phyloP scores from a whole-genome alignment of 2,797 vertebrate species.

The Tenualosa ilisha region DNA sequence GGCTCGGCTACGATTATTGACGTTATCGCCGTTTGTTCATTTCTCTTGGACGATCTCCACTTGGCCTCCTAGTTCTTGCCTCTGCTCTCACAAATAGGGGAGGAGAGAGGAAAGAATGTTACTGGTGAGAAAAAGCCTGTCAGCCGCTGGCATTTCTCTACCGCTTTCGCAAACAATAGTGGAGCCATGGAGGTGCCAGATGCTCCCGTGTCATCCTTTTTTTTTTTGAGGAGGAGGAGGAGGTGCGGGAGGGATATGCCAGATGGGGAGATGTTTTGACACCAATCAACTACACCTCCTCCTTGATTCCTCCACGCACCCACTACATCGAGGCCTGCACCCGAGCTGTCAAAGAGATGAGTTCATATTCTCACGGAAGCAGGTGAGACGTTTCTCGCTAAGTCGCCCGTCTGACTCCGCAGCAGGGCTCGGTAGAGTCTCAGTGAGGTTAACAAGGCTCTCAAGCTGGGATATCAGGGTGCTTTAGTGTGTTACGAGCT shows the following conservation, averaged over 20 bases:
- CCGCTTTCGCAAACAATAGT: slow-evolving; percentile 48
- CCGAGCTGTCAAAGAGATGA: background rate
- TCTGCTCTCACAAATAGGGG: slow-evolving; percentile 43
- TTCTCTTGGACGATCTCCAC: slow-evolving; percentile 46
- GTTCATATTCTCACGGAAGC: background rate
- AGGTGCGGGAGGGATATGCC: background rate
- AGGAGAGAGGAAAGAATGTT: background rate
- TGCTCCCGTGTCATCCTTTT: slow-evolving; percentile 41
- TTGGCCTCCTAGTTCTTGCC: slow-evolving; percentile 31
- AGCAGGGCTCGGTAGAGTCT: background rate
- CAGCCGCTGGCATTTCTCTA: slow-evolving; percentile 46
- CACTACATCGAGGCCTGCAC: background rate
- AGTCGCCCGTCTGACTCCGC: background rate
- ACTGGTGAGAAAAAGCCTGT: slow-evolving; percentile 42
- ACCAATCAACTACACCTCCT: background rate
- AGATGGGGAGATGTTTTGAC: slow-evolving; percentile 19
- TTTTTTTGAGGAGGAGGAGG: background rate
- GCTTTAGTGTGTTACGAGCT: too few relatives aligned
- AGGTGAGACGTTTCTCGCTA: background rate
- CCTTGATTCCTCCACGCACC: background rate
- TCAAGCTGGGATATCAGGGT: background rate
- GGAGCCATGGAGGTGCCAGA: slow-evolving; percentile 44
- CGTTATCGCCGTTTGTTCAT: slow-evolving; percentile 29
- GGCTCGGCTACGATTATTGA: slow-evolving; percentile 39
- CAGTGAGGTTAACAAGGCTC: background rate